Evolutionary conservation across 64 coral and sea anemone species (phyloP), one percentile per base, ranked within the genome.

Genomic region (Montipora efflorescens): DNA sequence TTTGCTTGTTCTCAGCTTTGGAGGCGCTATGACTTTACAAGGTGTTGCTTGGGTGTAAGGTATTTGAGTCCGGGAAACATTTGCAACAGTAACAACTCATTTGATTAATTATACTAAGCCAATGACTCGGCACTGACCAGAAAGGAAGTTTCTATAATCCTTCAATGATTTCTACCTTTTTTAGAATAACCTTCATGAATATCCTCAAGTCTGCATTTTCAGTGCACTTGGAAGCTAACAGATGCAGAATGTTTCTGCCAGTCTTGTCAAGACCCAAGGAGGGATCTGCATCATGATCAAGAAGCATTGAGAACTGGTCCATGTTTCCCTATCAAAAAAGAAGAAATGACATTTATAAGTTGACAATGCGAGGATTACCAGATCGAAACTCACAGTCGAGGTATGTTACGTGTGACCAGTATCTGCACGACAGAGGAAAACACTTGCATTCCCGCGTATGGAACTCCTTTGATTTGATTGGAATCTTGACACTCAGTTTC

Each of bases 291-390:
- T 81, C 81, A 25, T 88, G 84, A 76, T 79, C 75, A 18, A 93
- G 92, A 57, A 93, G 92, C 67, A 93, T 67, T n/a, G 84, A 85
- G 67, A 93, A 93, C 75, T 87, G 79, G 4, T 93, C 92, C 59
- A 88, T 79, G 44, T 93, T 52, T 48, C 18, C 51, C 92, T 93
- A 59, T 23, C 4, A 66, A 20, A 4, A 47, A 5, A 14, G 23
- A 46, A 87, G 10, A 76, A 76, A 76, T 25, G 23, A 25, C 23
- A 25, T 25, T 25, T 25, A 25, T 25, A 25, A 25, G 23, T 25
- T 25, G 23, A 25, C 23, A 25, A 25, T 25, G 23, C 23, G 23
- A 25, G 23, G 23, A 25, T 25, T 25, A 25, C 23, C 23, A 25
- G 23, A 25, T 25, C 23, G 23, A 25, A 25, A 25, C 23, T 0